These are phyloP conservation scores for Pomatorhinus ruficollis DNA, from an alignment of 2,113 vertebrate species.

Conservation along the genomic window DNA sequence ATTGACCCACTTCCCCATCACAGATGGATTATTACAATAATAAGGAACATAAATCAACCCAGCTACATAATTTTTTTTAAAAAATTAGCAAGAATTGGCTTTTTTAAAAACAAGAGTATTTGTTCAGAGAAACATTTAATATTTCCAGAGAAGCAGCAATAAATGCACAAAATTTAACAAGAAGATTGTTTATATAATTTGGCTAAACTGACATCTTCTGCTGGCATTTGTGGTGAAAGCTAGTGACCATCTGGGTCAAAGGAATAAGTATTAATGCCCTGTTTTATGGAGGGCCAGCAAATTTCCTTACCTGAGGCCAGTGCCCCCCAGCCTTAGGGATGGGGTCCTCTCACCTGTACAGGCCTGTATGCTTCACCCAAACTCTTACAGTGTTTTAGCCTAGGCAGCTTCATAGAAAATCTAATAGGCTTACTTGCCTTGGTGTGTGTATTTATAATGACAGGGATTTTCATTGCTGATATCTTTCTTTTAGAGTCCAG, in stretches of 20 bases:
- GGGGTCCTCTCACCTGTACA: neutral
- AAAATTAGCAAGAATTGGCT: neutral
- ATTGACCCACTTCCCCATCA: conserved; percentile 16
- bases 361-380: neutral
- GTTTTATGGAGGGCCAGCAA: neutral
- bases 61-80: neutral
- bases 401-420: neutral
- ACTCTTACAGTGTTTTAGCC: neutral
- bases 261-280: neutral
- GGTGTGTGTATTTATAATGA: neutral
- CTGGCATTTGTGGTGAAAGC: neutral
- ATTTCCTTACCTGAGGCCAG: neutral
- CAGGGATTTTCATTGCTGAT: neutral
- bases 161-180: neutral
- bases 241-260: neutral
- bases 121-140: neutral
- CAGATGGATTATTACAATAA: conserved; percentile 45
- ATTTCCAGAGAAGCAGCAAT: neutral
- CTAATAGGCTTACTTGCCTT: neutral
- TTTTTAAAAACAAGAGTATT: neutral
- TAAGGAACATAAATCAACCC: conserved; percentile 38
- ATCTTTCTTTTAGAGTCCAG: neutral
- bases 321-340: neutral
- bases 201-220: neutral
- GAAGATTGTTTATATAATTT: neutral